Percentiles rank a stretch among this genome's conserved stretches.
These are phyloP conservation scores for Stegana nigrithorax DNA, from an alignment of 2,888 invertebrate species.

Conservation along the genomic window DNA sequence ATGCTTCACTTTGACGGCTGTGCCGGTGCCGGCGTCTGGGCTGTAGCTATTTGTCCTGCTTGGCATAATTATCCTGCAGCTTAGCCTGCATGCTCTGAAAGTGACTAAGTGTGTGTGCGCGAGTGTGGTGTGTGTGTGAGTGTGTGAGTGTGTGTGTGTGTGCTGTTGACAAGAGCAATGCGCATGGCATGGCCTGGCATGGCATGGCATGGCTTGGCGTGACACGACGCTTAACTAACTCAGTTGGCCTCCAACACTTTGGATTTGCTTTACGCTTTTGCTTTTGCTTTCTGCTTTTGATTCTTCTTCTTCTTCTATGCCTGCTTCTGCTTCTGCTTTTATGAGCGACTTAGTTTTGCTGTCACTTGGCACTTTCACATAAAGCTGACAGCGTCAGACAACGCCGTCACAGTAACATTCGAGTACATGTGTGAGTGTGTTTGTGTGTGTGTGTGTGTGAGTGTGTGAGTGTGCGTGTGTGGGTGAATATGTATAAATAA, in stretches of 20 bases:
- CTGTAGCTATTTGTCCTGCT: constrained; percentile 30
- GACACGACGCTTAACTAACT: neutral
- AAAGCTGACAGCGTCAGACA: constrained; percentile 14
- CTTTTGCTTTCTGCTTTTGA: neutral
- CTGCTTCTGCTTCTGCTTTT: neutral
- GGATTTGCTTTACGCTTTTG: neutral
- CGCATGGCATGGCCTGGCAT: neutral
- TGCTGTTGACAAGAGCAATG: constrained; percentile 14
- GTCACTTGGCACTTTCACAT: constrained; percentile 14
- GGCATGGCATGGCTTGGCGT: neutral
- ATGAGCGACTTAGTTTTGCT: neutral
- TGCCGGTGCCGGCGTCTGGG: neutral
- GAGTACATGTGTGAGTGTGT: constrained; percentile 17
- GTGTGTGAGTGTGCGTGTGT: constrained; percentile 30
- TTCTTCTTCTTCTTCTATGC: neutral
- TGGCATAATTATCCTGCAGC: constrained; percentile 53
- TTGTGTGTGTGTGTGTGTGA: constrained; percentile 24
- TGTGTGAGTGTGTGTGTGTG: no score
- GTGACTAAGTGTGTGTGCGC: no score
- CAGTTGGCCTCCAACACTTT: neutral
- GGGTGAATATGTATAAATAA: no score
- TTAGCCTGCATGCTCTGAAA: constrained; percentile 29
- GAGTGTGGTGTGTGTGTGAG: no score
- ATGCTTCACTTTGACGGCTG: neutral
- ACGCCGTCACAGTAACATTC: constrained; percentile 29